Evolutionary conservation across 2,888 invertebrate species (phyloP).

Genomic region (Synanthedon vespiformis): DNA sequence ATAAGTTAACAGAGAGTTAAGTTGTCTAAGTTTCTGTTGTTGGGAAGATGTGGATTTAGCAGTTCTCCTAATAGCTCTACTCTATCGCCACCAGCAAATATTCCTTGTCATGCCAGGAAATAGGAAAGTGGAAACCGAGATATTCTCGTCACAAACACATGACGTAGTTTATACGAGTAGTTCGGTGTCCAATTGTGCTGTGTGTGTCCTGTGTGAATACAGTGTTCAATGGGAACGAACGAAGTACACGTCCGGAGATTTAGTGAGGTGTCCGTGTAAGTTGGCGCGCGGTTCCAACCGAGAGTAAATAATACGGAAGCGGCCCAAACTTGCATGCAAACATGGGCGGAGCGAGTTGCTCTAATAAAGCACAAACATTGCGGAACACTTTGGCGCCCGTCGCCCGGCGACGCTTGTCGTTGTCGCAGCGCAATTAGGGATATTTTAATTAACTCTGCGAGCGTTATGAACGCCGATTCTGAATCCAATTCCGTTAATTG

Average conservation of each 20-base stretch:
- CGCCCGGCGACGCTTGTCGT: slow-evolving; percentile 14
- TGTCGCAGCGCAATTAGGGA: slow-evolving; percentile 37
- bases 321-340: slow-evolving; percentile 43
- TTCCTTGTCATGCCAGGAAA: no score
- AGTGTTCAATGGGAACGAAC: background rate
- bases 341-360: slow-evolving; percentile 42
- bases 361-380: slow-evolving; percentile 63
- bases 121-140: no score
- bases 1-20: no score
- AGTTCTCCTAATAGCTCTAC: no score
- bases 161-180: no score
- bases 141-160: no score
- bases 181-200: no score
- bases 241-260: slow-evolving; percentile 14
- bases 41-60: no score
- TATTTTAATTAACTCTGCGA: slow-evolving; percentile 54
- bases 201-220: background rate
- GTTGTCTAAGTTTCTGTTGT: no score
- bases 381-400: slow-evolving; percentile 20
- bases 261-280: slow-evolving; percentile 19
- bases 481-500: slow-evolving; percentile 55
- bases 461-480: slow-evolving; percentile 47
- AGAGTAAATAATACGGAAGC: slow-evolving; percentile 35
- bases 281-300: slow-evolving; percentile 24
- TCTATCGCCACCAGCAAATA: no score